Evolutionary conservation across 2,797 vertebrate species (phyloP).

Genomic region (Pantherophis vulpinus): DNA sequence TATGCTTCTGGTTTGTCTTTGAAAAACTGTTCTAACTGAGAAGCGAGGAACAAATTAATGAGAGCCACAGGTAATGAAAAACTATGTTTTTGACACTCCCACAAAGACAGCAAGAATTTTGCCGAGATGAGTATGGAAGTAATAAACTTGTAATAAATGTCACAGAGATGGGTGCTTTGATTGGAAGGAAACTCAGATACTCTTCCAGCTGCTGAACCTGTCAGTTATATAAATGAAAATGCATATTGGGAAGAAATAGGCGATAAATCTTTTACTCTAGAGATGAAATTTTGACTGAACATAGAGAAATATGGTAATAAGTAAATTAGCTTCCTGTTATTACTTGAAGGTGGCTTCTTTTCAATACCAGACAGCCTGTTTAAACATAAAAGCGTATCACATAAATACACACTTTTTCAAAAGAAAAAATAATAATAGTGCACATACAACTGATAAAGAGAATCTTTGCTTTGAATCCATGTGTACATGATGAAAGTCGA

Average conservation of each 20-base stretch:
- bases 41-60: conserved; percentile 47
- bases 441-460: not conserved
- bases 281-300: conserved; percentile 46
- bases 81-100: conserved; percentile 45
- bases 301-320: conserved; percentile 42
- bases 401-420: not conserved
- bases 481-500: not conserved
- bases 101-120: conserved; percentile 33
- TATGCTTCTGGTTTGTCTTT: conserved; percentile 14
- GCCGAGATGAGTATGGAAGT: conserved; percentile 33
- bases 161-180: conserved; percentile 47
- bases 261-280: conserved; percentile 48
- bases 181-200: conserved; percentile 40
- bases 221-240: conserved; percentile 55
- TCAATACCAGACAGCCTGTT: not conserved
- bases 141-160: conserved; percentile 63
- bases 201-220: conserved; percentile 47
- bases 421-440: not conserved
- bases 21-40: conserved; percentile 27
- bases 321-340: conserved; percentile 45
- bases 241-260: conserved; percentile 44
- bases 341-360: not conserved
- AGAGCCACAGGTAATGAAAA: conserved; percentile 39
- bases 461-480: not conserved
- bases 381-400: conserved; percentile 12